These are phyloP conservation scores for Echinops telfairi DNA, from an alignment of 2,113 vertebrate genomes.

Conservation along the genomic window DNA sequence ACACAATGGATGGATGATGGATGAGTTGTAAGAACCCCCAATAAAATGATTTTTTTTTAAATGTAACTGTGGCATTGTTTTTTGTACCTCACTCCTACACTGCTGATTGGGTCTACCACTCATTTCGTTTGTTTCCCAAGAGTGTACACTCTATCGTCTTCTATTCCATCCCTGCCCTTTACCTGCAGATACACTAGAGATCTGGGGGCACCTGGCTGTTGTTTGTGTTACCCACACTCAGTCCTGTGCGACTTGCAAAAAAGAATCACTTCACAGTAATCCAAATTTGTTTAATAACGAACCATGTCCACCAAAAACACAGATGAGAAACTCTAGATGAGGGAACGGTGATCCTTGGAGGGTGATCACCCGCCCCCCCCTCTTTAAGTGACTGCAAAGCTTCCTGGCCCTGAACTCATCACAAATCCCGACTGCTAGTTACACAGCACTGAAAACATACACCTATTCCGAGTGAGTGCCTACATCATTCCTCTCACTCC, in stretches of 20 bases:
- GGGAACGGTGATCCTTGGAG: neutral
- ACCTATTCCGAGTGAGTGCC: neutral
- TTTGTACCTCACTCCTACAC: neutral
- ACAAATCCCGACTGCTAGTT: neutral
- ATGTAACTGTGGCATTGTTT: neutral
- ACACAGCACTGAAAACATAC: conserved; percentile 1
- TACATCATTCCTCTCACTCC: conserved; percentile 7
- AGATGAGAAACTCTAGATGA: conserved; percentile 37
- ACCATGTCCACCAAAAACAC: neutral
- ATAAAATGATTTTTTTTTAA: no score
- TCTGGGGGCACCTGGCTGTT: neutral
- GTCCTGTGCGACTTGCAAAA: neutral
- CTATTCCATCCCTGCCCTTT: conserved; percentile 40
- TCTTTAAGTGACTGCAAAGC: conserved; percentile 26
- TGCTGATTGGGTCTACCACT: neutral
- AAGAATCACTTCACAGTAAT: neutral
- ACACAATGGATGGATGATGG: no score
- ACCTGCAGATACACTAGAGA: neutral
- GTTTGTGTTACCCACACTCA: neutral
- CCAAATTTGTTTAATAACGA: conserved; percentile 34
- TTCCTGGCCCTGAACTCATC: neutral
- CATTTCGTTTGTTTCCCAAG: conserved; percentile 1
- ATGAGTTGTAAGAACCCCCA: no score
- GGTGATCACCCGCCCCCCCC: neutral
- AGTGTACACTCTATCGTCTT: neutral